These are phyloP conservation scores for Fistularia commersonii DNA, from an alignment of 2,797 vertebrate genomes.

Conservation along the genomic window DNA sequence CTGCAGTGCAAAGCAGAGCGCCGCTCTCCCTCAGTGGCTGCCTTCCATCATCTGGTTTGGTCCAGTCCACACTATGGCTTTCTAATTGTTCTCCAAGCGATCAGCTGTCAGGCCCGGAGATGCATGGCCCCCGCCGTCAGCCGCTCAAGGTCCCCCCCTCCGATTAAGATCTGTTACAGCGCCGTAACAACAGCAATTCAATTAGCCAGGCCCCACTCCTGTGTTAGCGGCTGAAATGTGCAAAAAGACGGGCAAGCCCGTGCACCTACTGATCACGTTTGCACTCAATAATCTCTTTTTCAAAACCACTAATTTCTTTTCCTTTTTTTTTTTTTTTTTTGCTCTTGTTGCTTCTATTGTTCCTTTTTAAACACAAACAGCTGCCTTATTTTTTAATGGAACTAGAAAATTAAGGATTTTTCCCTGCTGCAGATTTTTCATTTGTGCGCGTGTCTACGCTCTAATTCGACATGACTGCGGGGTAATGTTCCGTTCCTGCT, in stretches of 20 bases:
- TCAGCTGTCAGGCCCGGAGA: constrained; percentile 39
- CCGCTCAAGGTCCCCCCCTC: constrained; percentile 15
- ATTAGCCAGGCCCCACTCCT: constrained; percentile 49
- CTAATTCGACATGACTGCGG: too few species aligned
- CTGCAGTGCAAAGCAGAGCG: constrained; percentile 1
- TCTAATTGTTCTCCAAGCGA: constrained; percentile 25
- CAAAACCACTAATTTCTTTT: constrained; percentile 32
- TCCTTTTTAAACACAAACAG: too few species aligned
- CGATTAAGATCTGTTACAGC: constrained; percentile 59
- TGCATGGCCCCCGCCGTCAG: constrained; percentile 4
- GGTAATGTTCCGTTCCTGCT: too few species aligned
- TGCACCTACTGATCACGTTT: constrained; percentile 1
- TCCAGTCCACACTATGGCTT: neutral
- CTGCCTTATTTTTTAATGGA: neutral
- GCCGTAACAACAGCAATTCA: constrained; percentile 43
- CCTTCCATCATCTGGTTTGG: constrained; percentile 1
- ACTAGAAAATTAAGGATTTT: constrained; percentile 1
- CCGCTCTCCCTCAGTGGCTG: neutral
- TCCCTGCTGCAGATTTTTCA: neutral
- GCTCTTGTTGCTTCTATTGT: neutral
- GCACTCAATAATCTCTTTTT: constrained; percentile 34
- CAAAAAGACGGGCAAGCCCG: constrained; percentile 24
- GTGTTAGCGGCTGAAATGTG: constrained; percentile 39
- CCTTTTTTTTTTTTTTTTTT: neutral
- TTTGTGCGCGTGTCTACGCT: neutral